Conservation (phyloP, 1,140 invertebrate species). For the Patella vulgata region DNA sequence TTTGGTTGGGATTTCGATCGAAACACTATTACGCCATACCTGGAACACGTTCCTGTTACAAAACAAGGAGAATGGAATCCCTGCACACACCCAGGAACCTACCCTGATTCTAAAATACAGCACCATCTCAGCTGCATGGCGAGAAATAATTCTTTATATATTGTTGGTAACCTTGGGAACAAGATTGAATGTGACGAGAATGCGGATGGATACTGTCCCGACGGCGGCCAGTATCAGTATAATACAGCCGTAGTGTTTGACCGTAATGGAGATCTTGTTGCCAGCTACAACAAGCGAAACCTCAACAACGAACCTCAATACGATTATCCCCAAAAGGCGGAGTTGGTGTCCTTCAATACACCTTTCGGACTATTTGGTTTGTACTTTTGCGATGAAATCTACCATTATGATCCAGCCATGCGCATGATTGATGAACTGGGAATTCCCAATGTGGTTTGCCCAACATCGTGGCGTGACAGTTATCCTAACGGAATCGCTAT, state of each 20-base stretch:
- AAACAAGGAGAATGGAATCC: not conserved
- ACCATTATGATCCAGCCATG: slow-evolving; percentile 74
- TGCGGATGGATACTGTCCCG: slow-evolving; percentile 67
- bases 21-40: slow-evolving; percentile 31
- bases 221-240: slow-evolving; percentile 70
- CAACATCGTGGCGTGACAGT: slow-evolving; percentile 80
- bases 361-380: slow-evolving; percentile 85
- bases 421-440: slow-evolving; percentile 67
- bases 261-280: slow-evolving; percentile 71
- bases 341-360: slow-evolving; percentile 68
- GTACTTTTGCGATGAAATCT: slow-evolving; percentile 80
- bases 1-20: slow-evolving; percentile 48
- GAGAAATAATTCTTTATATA: not conserved
- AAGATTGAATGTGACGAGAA: not conserved
- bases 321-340: slow-evolving; percentile 59
- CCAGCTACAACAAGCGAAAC: slow-evolving; percentile 78
- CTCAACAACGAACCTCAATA: slow-evolving; percentile 73
- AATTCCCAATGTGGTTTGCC: slow-evolving; percentile 77
- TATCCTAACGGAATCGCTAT: slow-evolving; percentile 73
- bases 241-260: slow-evolving; percentile 84
- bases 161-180: not conserved
- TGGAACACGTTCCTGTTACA: slow-evolving; percentile 51
- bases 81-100: not conserved
- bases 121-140: not conserved
- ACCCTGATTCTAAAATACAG: not conserved